Evolutionary conservation across 1,140 invertebrate species (phyloP), one percentile per base, ranked within the genome.

Genomic region (Rhopalosiphum maidis): DNA sequence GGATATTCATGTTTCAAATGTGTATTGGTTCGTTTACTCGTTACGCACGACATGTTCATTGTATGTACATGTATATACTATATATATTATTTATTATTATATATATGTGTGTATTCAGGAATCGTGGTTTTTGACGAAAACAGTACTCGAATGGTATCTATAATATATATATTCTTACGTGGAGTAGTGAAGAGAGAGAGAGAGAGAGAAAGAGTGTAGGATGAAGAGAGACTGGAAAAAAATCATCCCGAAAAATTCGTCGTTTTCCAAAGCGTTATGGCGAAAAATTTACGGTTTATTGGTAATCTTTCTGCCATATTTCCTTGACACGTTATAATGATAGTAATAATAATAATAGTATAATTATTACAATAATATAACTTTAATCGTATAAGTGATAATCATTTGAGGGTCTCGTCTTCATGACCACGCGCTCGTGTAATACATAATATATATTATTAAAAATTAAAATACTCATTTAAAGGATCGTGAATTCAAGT

Each of bases 1-100:
- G 60, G 23, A 46, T 77, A 46, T 77, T 77, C 90, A 43, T 91
- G 60, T 91, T 91, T 77, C 90, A 60, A 77, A 77, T 91, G 60
- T n/a, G 37, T 91, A 77, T 91, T 77, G 41, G 90, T 91, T 91
- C 60, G 90, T 91, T 91, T 77, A 46, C 41, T 77, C 90, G 90
- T 91, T 91, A 91, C 90, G 90, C 90, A 91, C 90, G 90, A 91
- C 77, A 91, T 77, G 37, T 35, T 91, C 37, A 43, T 91, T 43
- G 54, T 68, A 54, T 90, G 51, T 90, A 30, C 43, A 46, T 86
- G n/a, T 83, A 83, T 86, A 86, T 15, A 68, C 11, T n/a, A n/a
- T 86, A n/a, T 46, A 46, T 77, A 83, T 85, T 41, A 85, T 85
- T 43, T 85, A 46, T 46, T 11, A 11, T 11, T 46, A 35, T 35